These are phyloP conservation scores for Chaetodon trifasciatus DNA, from an alignment of 2,797 vertebrate species.

Conservation along the genomic window DNA sequence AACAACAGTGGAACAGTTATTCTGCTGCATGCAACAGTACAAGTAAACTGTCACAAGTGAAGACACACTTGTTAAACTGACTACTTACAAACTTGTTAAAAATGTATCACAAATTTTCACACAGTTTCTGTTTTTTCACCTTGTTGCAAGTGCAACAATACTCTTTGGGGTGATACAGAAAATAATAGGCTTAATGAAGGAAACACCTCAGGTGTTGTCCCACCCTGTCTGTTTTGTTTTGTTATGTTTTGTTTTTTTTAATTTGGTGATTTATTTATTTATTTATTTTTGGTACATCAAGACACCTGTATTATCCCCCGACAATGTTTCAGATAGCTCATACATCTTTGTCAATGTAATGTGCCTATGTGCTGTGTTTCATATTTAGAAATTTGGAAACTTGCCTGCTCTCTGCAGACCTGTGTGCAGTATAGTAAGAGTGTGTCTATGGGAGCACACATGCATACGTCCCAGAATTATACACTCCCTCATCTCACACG, in stretches of 20 bases:
- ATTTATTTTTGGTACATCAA: background rate
- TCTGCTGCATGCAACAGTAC: background rate
- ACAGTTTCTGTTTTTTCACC: background rate
- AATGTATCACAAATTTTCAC: background rate
- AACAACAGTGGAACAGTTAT: background rate
- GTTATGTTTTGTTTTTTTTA: no score
- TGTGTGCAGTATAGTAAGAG: background rate
- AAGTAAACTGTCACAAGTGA: background rate
- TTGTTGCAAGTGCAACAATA: background rate
- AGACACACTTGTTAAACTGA: conserved; percentile 11
- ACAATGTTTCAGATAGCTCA: background rate
- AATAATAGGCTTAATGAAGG: background rate
- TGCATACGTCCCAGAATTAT: background rate
- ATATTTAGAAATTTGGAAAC: background rate
- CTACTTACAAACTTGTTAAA: background rate
- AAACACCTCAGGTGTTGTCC: background rate
- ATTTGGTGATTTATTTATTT: no score
- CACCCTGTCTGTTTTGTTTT: background rate
- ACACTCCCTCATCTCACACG: background rate
- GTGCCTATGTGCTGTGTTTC: conserved; percentile 6
- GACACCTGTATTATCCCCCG: background rate
- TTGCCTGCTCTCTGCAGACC: background rate
- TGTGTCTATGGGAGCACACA: background rate
- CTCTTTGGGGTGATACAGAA: no score
- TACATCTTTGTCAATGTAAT: background rate